These are phyloP conservation scores for Apus apus DNA, from an alignment of 2,113 vertebrate genomes.

Conservation along the genomic window DNA sequence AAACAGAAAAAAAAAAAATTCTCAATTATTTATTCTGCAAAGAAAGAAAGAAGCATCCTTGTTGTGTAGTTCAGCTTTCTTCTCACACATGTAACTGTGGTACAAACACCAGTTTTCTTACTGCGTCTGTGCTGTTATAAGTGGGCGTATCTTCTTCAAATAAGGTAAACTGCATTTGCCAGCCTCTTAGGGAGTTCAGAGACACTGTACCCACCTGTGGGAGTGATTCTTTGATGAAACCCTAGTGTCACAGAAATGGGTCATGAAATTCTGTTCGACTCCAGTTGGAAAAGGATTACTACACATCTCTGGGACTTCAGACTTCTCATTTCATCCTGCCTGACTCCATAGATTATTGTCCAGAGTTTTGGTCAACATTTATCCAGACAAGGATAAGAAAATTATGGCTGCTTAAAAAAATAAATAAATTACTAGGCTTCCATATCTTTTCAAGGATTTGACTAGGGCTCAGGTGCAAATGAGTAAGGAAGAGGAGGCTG, in stretches of 20 bases:
- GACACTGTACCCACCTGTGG: neutral
- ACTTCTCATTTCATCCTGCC: neutral
- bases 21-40: neutral
- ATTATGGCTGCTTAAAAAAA: neutral
- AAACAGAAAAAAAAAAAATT: neutral
- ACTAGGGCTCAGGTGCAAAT: neutral
- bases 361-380: neutral
- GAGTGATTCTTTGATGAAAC: neutral
- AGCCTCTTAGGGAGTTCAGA: neutral
- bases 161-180: neutral
- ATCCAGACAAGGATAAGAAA: neutral
- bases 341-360: neutral
- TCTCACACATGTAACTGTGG: neutral
- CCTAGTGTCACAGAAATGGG: neutral
- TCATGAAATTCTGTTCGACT: neutral
- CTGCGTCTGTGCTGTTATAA: neutral
- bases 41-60: neutral
- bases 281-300: neutral
- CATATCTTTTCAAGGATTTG: neutral
- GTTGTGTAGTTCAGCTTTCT: neutral
- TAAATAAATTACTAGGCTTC: neutral
- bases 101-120: neutral
- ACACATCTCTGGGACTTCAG: neutral
- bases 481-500: neutral
- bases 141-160: neutral